phyloP scores from a whole-genome alignment of 2,113 vertebrate genomes.

The Varanus komodoensis region DNA sequence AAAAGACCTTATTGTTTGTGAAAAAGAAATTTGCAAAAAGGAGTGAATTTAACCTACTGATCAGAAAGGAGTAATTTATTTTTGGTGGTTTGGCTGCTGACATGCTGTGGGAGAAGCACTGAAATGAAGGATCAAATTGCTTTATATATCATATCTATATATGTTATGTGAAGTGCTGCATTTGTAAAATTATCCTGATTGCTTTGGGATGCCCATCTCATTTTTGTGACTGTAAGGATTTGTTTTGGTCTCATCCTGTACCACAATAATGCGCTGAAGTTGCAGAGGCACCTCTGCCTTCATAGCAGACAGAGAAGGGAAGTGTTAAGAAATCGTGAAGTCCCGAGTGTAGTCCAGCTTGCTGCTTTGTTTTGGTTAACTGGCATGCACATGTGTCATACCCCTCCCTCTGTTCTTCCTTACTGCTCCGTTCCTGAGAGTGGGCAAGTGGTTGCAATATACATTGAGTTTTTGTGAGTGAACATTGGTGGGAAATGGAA shows the following conservation, averaged over 20 bases:
- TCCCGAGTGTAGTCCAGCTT: conserved; percentile 39
- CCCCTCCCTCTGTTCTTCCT: conserved; percentile 55
- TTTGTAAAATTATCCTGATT: background rate
- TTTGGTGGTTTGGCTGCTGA: background rate
- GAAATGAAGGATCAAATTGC: background rate
- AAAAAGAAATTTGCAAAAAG: background rate
- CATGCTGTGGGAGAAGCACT: background rate
- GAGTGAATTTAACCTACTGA: background rate
- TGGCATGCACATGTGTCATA: conserved; percentile 64
- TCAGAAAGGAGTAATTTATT: background rate
- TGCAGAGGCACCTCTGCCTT: background rate
- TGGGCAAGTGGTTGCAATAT: background rate
- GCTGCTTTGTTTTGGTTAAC: conserved; percentile 71
- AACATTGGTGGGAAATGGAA: conserved; percentile 14
- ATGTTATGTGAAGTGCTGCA: background rate
- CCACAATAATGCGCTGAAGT: background rate
- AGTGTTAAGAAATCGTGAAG: conserved; percentile 39
- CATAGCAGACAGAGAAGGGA: background rate
- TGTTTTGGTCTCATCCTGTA: background rate
- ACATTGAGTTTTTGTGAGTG: background rate
- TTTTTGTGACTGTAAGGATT: background rate
- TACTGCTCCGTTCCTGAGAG: conserved; percentile 49
- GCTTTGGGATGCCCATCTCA: background rate
- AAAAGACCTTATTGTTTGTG: background rate
- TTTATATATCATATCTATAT: background rate